Base-by-base conservation (phyloP, 2,888 invertebrate genomes). In the Onthophagus sagittarius region DNA sequence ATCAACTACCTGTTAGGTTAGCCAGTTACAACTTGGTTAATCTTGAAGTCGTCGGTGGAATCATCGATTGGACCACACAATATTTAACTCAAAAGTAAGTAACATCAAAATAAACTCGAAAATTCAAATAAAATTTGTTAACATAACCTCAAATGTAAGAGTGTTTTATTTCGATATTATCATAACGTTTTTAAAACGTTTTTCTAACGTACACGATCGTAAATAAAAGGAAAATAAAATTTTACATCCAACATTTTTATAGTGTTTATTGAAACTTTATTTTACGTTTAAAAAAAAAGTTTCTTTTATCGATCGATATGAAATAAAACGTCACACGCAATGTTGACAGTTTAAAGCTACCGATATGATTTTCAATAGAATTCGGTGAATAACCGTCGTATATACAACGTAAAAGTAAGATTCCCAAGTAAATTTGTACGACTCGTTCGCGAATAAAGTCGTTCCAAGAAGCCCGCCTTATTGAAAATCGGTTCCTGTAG, bases 11-110 rank as follows among this genome's bases (percentile, higher is more conserved):
- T 71, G 91, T 93, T 69, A 89, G 90, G 82, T 90, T 92, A 75
- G 90, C 90, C 77, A 89, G 90, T 77, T 91, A 92, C 83, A 89
- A 90, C 76, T 88, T 93, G 79, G 88, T 90, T 64, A 90, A 91
- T 79, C 85, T 87, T 7, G 94, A 94, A 86, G 86, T 94, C 74
- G 87, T 89, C 79, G 94, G 93, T 69, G 93, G 93, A 83, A 90
- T 93, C 76, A 88, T 93, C 74, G 91, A 92, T 84, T 93, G 93
- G 91, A 90, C 90, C 70, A 88, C 92, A 73, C 92, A 93, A 83
- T 94, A 93, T 86, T 88, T 94, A 80, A 89, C 89, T 79, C 90
- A 91, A 85, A 92, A 91, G 94, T 94, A 87, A 91, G 91, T 88
- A 73, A n/a, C 3, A 67, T 15, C 67, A 32, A 11, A 15, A 15